phyloP scores from a whole-genome alignment of 2,888 invertebrate species.

The Drosophila fungiperda region DNA sequence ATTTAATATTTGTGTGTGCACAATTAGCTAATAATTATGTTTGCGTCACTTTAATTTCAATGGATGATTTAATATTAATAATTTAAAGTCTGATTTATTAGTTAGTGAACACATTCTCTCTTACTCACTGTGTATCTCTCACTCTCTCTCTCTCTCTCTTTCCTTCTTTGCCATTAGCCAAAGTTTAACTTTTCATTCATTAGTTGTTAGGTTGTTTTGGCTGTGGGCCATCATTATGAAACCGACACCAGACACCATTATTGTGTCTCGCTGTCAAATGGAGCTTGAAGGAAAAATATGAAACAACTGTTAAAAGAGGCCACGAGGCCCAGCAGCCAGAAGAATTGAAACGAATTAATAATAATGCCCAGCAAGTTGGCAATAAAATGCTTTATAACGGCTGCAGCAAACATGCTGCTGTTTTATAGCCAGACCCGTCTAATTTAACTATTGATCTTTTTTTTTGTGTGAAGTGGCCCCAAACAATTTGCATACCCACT shows the following conservation, averaged over 20 bases:
- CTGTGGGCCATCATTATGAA: conserved; percentile 53
- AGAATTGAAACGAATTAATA: conserved; percentile 71
- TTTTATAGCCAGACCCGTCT: conserved; percentile 59
- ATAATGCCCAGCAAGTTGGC: conserved; percentile 46
- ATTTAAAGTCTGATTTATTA: background rate
- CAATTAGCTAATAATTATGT: background rate
- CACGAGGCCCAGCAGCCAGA: conserved; percentile 21
- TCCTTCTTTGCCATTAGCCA: background rate
- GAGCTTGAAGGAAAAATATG: conserved; percentile 59
- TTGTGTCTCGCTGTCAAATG: conserved; percentile 65
- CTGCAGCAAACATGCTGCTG: conserved; percentile 47
- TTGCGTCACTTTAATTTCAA: background rate
- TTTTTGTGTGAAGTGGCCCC: conserved; percentile 14
- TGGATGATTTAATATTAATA: background rate
- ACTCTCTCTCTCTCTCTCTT: background rate
- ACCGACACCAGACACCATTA: conserved; percentile 60
- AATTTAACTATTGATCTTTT: conserved; percentile 61
- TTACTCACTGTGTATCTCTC: background rate
- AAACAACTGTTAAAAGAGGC: conserved; percentile 32
- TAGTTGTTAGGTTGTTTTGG: conserved; percentile 8
- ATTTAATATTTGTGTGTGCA: background rate
- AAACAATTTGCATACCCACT: conserved; percentile 48
- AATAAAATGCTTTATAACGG: conserved; percentile 68
- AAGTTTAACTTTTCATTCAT: conserved; percentile 40
- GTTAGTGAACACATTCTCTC: background rate